phyloP scores from a whole-genome alignment of 2,797 vertebrate species.

The Pachyuromys duprasi region DNA sequence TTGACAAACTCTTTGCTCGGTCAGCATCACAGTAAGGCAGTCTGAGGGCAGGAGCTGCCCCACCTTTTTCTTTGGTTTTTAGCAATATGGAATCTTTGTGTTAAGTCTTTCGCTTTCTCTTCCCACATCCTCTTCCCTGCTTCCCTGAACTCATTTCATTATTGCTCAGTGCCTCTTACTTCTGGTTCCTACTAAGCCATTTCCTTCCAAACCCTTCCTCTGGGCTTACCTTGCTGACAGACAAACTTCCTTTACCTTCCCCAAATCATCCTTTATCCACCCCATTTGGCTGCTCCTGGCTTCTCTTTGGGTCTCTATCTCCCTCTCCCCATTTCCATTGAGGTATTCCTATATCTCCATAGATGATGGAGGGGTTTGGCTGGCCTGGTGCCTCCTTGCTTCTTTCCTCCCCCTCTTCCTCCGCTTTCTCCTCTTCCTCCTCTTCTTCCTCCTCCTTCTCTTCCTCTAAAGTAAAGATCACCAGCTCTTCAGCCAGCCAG shows the following conservation, averaged over 20 bases:
- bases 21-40: neutral
- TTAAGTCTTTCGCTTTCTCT: neutral
- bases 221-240: neutral
- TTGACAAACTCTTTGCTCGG: neutral
- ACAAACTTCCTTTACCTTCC: neutral
- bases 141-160: neutral
- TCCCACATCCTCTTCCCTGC: neutral
- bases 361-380: neutral
- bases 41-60: fast-evolving
- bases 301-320: neutral
- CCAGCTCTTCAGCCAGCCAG: neutral
- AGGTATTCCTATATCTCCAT: neutral
- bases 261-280: neutral
- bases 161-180: neutral
- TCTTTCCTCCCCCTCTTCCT: neutral
- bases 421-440: neutral
- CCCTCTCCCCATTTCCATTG: neutral
- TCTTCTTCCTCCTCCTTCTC: neutral
- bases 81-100: neutral
- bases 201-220: neutral
- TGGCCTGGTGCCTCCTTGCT: neutral
- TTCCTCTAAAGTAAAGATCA: neutral
- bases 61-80: neutral
- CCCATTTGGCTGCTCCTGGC: neutral
- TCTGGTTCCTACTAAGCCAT: no score